phyloP scores from a whole-genome alignment of 2,888 invertebrate genomes.

The Ctenicera cuprea region DNA sequence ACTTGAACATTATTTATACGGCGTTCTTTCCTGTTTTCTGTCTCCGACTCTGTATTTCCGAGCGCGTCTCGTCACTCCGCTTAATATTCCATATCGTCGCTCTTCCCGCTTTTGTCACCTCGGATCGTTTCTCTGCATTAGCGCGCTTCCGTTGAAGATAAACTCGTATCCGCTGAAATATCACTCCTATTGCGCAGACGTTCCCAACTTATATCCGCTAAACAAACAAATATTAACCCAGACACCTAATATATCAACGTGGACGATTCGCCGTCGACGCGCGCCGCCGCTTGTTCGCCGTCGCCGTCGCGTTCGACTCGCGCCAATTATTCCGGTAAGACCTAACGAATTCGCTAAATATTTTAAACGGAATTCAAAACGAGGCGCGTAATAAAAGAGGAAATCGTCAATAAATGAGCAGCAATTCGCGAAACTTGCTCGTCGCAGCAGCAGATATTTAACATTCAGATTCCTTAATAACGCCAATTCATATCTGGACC shows the following conservation, averaged over 20 bases:
- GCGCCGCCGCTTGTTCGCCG: background rate
- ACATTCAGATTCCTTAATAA: conserved; percentile 67
- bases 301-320: background rate
- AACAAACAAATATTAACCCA: conserved; percentile 48
- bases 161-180: conserved; percentile 55
- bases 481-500: conserved; percentile 69
- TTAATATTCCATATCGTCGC: conserved; percentile 64
- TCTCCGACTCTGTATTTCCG: conserved; percentile 58
- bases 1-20: conserved; percentile 61
- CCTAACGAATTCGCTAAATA: conserved; percentile 46
- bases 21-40: conserved; percentile 56
- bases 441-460: conserved; percentile 62
- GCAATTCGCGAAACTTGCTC: conserved; percentile 57
- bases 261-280: conserved; percentile 17
- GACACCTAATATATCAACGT: conserved; percentile 34
- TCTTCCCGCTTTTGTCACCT: conserved; percentile 63
- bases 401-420: conserved; percentile 63
- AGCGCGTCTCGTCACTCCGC: conserved; percentile 59
- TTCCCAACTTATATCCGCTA: conserved; percentile 41
- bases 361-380: conserved; percentile 49
- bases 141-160: conserved; percentile 58
- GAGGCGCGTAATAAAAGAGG: conserved; percentile 54
- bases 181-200: conserved; percentile 49
- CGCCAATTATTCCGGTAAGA: conserved; percentile 23
- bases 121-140: conserved; percentile 63